phyloP scores from a whole-genome alignment of 2,797 vertebrate species.

The Smutsia gigantea region DNA sequence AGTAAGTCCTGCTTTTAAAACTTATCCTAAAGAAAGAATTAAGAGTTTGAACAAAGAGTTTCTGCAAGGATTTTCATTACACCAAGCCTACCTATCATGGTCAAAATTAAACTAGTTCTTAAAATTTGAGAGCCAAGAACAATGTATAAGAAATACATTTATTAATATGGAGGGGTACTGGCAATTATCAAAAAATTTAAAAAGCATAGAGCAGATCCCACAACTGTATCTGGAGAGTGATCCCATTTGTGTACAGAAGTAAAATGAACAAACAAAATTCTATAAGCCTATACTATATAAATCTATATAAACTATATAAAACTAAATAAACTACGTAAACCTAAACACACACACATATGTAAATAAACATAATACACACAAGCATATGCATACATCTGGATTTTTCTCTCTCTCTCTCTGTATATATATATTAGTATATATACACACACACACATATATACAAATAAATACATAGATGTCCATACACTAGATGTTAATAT shows the following conservation, averaged over 20 bases:
- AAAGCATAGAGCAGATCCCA: neutral
- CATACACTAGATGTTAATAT: neutral
- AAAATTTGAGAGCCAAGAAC: neutral
- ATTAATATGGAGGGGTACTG: neutral
- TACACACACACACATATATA: neutral
- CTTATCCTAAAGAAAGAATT: neutral
- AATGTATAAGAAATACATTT: neutral
- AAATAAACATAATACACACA: neutral
- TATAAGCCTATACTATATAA: neutral
- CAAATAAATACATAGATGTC: neutral
- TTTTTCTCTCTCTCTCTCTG: neutral
- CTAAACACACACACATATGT: neutral
- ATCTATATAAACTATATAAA: neutral
- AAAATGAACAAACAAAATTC: slow-evolving; percentile 35
- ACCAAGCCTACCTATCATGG: neutral
- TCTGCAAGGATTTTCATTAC: neutral
- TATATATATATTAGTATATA: neutral
- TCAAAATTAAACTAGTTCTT: neutral
- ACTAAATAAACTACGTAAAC: neutral
- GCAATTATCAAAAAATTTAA: neutral
- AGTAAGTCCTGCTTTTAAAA: neutral
- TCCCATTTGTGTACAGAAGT: neutral
- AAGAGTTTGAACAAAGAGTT: neutral
- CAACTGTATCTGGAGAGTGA: neutral
- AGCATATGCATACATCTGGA: neutral